A percentile compares a stretch with the other conserved stretches of the same genome.
phyloP scores from a whole-genome alignment of 2,888 invertebrate genomes.

The Chouioia cunea region DNA sequence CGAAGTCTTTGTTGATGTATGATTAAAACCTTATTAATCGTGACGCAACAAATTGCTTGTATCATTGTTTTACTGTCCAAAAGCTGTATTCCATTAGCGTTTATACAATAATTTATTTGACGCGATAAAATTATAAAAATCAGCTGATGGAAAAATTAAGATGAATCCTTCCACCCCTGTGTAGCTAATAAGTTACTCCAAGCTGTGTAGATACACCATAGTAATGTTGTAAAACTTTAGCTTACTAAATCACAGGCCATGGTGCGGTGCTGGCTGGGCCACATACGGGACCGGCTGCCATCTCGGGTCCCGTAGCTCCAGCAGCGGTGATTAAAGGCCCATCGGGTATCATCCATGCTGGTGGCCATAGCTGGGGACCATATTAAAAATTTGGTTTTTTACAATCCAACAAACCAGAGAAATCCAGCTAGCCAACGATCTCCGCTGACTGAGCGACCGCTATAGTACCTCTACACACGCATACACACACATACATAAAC shows the following conservation, averaged over 20 bases:
- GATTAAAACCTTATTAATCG: no score
- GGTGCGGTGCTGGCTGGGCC: constrained; percentile 64
- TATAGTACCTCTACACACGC: constrained; percentile 60
- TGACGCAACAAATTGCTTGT: no score
- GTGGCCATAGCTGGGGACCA: constrained; percentile 42
- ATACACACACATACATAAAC: constrained; percentile 4
- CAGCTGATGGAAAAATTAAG: no score
- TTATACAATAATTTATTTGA: no score
- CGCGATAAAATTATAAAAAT: no score
- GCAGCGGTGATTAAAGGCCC: constrained; percentile 64
- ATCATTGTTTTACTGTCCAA: no score
- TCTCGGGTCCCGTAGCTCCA: constrained; percentile 62
- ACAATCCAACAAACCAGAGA: constrained; percentile 18
- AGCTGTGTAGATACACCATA: not conserved
- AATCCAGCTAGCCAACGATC: constrained; percentile 56
- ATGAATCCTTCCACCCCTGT: no score
- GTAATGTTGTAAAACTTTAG: not conserved
- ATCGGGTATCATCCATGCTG: constrained; percentile 63
- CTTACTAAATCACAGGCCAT: constrained; percentile 48
- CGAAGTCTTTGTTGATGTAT: no score
- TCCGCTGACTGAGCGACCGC: constrained; percentile 56
- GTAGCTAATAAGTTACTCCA: no score
- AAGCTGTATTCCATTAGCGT: no score
- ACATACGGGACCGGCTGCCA: constrained; percentile 57
- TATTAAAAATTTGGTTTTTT: no score